Conservation (phyloP, 2,797 vertebrate species). For the Sitta carolinensis region DNA sequence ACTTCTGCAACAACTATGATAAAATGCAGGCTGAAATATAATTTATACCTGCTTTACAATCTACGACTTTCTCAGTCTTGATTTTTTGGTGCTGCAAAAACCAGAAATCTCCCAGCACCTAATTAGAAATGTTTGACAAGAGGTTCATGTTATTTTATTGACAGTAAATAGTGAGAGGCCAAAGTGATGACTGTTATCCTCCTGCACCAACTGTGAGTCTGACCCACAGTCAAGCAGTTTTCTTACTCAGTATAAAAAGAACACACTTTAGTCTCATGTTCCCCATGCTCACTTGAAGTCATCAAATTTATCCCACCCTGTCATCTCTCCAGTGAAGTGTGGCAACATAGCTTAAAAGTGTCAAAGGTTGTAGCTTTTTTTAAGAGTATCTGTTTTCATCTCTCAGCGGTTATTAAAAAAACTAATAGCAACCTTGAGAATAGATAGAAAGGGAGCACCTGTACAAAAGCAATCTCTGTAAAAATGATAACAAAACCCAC, state of each 20-base stretch:
- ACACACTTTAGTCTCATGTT: background rate
- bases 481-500: background rate
- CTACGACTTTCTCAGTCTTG: background rate
- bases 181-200: background rate
- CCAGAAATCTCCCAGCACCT: background rate
- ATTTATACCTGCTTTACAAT: background rate
- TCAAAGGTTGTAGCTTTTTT: conserved; percentile 29
- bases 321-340: background rate
- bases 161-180: background rate
- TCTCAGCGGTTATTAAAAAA: background rate
- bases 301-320: conserved; percentile 6
- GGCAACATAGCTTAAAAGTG: conserved; percentile 12
- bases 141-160: background rate
- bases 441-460: background rate
- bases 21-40: background rate
- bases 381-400: conserved; percentile 1
- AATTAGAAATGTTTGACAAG: background rate
- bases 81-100: background rate
- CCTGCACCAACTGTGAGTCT: background rate
- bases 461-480: background rate
- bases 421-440: background rate
- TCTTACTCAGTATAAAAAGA: background rate
- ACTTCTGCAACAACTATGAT: background rate
- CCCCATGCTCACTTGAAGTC: background rate
- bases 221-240: background rate